Base-by-base conservation (phyloP, 2,797 vertebrate genomes). In the Tenualosa thibaudeaui region DNA sequence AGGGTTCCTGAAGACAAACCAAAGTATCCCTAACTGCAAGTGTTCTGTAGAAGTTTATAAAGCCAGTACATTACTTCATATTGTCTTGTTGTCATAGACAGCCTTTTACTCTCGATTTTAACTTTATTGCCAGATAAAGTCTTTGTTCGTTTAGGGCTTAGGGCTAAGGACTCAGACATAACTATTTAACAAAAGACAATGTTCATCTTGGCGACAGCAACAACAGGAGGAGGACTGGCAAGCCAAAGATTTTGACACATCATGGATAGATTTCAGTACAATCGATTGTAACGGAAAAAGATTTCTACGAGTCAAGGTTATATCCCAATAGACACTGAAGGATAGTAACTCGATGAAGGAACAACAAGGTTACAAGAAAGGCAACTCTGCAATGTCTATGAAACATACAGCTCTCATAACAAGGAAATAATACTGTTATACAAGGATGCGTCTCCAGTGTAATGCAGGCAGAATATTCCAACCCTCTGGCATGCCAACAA, bases 261-360 rank as follows among this genome's bases (percentile, higher is more conserved):
- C 31, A 19, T 75, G 68, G 68, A 37, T 40, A 75, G 37, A 40
- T 43, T 75, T 75, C 5, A 75, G 68, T 40, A 75, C 68, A 40
- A 75, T 75, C 68, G 68, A 75, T 43, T 75, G 68, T 75, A 75
- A 75, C 37, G 40, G 68, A 40, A 75, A 75, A 78, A 78, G 15
- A 22, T 22, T 78, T 46, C 40, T 22, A 46, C 5, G 71, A 46
- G 17, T 78, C 71, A 78, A 78, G 71, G 71, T 78, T 78, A 43
- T 43, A 46, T 78, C 17, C 17, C 10, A 19, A 19, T 22, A 46
- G 71, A 78, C 71, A 78, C 37, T 40, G 22, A 78, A 6, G 17
- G 26, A 46, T 17, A 78, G 71, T 19, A 78, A 78, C 17, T 78
- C 40, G 17, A 78, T 31, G 22, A 19, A 6, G 17, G 17, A 78